Evolutionary conservation across 2,797 vertebrate genomes (phyloP).

Genomic region (Etheostoma perlongum): DNA sequence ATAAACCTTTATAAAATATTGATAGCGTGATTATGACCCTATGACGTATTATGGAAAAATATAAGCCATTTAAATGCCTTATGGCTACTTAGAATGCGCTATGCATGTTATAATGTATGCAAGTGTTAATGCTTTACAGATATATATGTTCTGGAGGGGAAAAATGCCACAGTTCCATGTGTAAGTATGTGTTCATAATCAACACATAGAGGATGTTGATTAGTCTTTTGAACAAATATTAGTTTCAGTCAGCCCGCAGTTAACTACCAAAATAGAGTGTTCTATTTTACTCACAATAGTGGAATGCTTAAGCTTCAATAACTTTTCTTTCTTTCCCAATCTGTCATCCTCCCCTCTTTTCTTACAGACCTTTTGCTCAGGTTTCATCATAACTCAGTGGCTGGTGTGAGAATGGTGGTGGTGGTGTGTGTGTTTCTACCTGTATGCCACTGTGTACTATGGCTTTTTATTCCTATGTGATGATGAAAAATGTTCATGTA

Average conservation of each 20-base stretch:
- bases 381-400: conserved; percentile 28
- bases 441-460: conserved; percentile 95
- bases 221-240: not conserved
- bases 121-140: not conserved
- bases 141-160: conserved; percentile 3
- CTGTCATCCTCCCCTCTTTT: conserved; percentile 28
- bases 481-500: conserved; percentile 96
- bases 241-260: not conserved
- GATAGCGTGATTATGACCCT: not conserved
- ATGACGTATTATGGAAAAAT: not conserved
- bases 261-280: not conserved
- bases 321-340: conserved; percentile 27
- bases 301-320: conserved; percentile 33
- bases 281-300: conserved; percentile 18
- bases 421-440: conserved; percentile 7
- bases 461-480: conserved; percentile 99
- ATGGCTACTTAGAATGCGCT: not conserved
- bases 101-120: not conserved
- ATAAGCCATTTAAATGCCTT: not conserved
- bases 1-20: not conserved
- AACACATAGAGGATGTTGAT: not conserved
- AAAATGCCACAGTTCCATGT: not conserved
- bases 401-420: conserved; percentile 10
- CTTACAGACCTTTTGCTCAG: conserved; percentile 46
- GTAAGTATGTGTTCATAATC: not conserved